phyloP scores from a whole-genome alignment of 1,140 invertebrate genomes.

The Drusus annulatus region DNA sequence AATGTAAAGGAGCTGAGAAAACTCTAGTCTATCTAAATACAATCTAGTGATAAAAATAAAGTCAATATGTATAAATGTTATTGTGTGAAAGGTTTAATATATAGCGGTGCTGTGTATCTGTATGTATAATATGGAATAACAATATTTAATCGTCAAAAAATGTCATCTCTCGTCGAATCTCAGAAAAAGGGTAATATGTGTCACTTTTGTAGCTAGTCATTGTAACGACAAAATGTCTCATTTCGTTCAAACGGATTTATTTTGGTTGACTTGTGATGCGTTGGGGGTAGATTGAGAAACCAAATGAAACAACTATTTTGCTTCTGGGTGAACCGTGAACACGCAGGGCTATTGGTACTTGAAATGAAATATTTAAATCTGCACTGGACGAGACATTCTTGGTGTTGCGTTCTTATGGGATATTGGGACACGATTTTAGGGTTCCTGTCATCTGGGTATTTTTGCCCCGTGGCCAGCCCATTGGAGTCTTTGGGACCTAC shows the following conservation, averaged over 20 bases:
- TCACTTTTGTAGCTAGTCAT: slow-evolving; percentile 31
- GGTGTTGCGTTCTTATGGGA: too few species aligned
- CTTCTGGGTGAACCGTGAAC: too few species aligned
- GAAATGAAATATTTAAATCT: too few species aligned
- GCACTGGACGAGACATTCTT: too few species aligned
- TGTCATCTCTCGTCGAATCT: slow-evolving; percentile 29
- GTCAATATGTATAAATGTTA: slow-evolving; percentile 48
- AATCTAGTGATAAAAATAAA: slow-evolving; percentile 36
- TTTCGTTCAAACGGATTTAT: slow-evolving; percentile 5
- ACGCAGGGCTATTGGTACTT: too few species aligned
- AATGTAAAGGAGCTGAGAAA: neutral
- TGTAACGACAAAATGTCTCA: slow-evolving; percentile 12
- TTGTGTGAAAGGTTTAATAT: slow-evolving; percentile 38
- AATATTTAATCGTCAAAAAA: slow-evolving; percentile 22
- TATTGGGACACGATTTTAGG: too few species aligned
- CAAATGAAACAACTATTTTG: too few species aligned
- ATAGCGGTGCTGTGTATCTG: slow-evolving; percentile 42
- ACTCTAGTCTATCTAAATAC: slow-evolving; percentile 32
- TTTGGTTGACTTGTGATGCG: slow-evolving; percentile 18
- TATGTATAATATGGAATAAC: slow-evolving; percentile 36
- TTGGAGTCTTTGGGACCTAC: too few species aligned
- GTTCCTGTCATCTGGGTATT: too few species aligned
- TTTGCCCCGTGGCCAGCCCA: too few species aligned
- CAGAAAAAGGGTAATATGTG: slow-evolving; percentile 41
- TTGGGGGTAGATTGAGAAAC: too few species aligned